phyloP scores from a whole-genome alignment of 2,888 invertebrate genomes.

The Drosophila anomalipes region DNA sequence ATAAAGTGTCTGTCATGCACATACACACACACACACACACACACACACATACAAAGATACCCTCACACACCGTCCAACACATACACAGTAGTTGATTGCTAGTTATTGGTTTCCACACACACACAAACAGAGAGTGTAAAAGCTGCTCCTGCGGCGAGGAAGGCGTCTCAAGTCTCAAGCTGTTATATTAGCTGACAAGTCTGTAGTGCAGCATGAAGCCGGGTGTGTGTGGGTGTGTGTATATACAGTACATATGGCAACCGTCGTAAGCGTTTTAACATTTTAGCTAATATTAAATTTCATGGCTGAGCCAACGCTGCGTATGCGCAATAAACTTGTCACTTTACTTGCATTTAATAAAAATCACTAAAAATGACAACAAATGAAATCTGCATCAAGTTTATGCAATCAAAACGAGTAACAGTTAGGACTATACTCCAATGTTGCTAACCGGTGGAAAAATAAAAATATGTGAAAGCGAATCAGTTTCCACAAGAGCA shows the following conservation, averaged over 20 bases:
- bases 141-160: conserved; percentile 30
- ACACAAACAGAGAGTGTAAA: conserved; percentile 12
- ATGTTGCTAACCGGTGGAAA: neutral
- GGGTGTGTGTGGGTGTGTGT: too few species aligned
- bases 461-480: conserved; percentile 25
- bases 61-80: neutral
- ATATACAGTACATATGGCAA: conserved; percentile 43
- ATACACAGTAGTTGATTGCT: conserved; percentile 65
- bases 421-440: conserved; percentile 36
- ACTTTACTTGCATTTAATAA: conserved; percentile 74
- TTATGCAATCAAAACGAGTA: conserved; percentile 77
- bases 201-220: conserved; percentile 14
- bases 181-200: conserved; percentile 76
- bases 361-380: conserved; percentile 78
- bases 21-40: conserved; percentile 8
- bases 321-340: conserved; percentile 80
- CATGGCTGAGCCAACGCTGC: conserved; percentile 46
- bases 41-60: neutral
- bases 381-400: conserved; percentile 76
- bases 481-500: conserved; percentile 9
- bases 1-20: conserved; percentile 62
- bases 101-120: conserved; percentile 70
- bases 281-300: conserved; percentile 70
- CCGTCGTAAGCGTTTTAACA: conserved; percentile 35
- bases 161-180: conserved; percentile 60